These are phyloP conservation scores for Clunio marinus DNA, from an alignment of 2,888 invertebrate species.

Conservation along the genomic window DNA sequence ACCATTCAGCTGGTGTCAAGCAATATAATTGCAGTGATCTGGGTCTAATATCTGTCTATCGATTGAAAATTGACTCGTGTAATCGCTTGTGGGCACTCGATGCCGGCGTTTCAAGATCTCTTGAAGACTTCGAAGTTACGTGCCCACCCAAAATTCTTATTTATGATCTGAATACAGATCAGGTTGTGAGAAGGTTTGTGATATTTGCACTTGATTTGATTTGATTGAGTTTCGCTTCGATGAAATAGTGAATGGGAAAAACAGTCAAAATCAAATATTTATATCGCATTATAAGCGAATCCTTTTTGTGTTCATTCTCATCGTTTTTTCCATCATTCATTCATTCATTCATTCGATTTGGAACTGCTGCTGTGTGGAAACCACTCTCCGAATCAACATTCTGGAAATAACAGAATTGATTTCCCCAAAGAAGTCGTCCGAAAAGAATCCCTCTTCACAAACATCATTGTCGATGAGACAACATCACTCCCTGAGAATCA, in stretches of 20 bases:
- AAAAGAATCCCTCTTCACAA: slow-evolving; percentile 72
- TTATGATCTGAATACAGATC: slow-evolving; percentile 71
- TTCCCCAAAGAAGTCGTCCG: slow-evolving; percentile 71
- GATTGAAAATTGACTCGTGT: slow-evolving; percentile 71
- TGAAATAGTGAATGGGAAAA: neutral
- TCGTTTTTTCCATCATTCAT: too few relatives aligned
- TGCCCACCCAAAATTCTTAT: slow-evolving; percentile 79
- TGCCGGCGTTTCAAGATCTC: slow-evolving; percentile 58
- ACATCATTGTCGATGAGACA: slow-evolving; percentile 72
- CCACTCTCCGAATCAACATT: too few relatives aligned
- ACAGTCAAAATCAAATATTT: neutral
- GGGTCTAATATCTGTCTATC: slow-evolving; percentile 73
- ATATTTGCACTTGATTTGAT: neutral
- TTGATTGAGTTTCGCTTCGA: neutral
- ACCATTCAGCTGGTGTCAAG: slow-evolving; percentile 66
- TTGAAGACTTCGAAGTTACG: slow-evolving; percentile 60
- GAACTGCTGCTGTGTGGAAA: too few relatives aligned
- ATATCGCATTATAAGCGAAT: neutral
- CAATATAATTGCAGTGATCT: slow-evolving; percentile 71
- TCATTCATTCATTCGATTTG: slow-evolving; percentile 43
- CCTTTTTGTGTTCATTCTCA: neutral
- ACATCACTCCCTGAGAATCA: slow-evolving; percentile 56
- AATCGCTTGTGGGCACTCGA: slow-evolving; percentile 79
- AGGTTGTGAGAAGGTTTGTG: slow-evolving; percentile 54
- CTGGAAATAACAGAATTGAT: slow-evolving; percentile 57